Base-by-base conservation (phyloP, 1,140 invertebrate species). In the Doryteuthis pealeii region DNA sequence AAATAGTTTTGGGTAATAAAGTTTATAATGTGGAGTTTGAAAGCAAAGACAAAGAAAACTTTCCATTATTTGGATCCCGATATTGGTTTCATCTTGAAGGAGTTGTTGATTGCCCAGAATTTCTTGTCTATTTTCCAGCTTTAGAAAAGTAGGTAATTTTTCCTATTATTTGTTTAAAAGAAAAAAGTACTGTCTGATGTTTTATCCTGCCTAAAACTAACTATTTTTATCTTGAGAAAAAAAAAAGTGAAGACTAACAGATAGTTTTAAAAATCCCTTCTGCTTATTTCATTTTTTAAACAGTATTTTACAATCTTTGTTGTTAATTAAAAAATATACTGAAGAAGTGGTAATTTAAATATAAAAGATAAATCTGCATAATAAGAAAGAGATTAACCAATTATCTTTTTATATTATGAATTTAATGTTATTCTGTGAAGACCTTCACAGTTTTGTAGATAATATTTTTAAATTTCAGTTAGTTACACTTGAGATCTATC, bases 21-120 rank as follows among this genome's bases (percentile, higher is more conserved):
- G 90, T 98, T 43, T 98, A 93, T 85, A 91, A 89, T 74, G 92
- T 99, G 26, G 91, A 93, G 77, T 94, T 97, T 85, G 74, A 82
- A n/a, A 35, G 73, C 0, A 89, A 92, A 40, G 91, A 92, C 85
- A 91, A 94, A 80, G 89, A 90, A 66, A 74, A 82, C 92, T 78
- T 89, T 79, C 94, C 95, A 6, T 86, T 99, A 18, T 99, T 99
- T 91, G 98, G 98, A 62, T 95, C 94, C 43, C 95, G 96, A 87
- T 99, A 99, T 89, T 92, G 97, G 87, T 99, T 99, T 87, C 92
- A 96, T 84, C 88, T 99, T 70, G 95, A 99, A 85, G 96, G 94
- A 62, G 95, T 97, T 22, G 97, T 99, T 0, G 92, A 99, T 87
- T 99, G 98, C 89, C 98, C 98, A 32, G 98, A 99, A 87, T 99